Evolutionary conservation across 1,140 invertebrate species (phyloP).

Genomic region (Ceratina japonica): DNA sequence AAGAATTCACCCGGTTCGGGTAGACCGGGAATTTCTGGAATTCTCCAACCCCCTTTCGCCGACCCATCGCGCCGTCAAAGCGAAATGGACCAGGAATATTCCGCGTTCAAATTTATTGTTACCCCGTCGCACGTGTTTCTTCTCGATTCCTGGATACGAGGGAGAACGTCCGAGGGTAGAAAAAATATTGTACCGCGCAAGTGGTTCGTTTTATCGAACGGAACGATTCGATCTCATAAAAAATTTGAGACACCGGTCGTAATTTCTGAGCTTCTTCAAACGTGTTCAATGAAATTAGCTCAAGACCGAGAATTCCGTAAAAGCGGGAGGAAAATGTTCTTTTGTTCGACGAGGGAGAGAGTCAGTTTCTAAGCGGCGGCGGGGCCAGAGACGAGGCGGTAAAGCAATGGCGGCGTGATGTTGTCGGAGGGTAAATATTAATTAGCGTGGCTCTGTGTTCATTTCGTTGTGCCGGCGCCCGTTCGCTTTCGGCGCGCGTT

Average conservation of each 20-base stretch:
- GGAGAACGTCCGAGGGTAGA: background rate
- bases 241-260: no score
- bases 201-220: no score
- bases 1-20: conserved; percentile 36
- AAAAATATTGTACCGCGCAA: no score
- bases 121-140: no score
- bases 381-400: background rate
- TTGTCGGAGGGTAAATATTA: conserved; percentile 78
- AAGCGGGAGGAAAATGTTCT: no score
- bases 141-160: background rate
- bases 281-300: no score
- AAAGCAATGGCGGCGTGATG: conserved; percentile 69
- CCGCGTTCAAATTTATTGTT: conserved; percentile 3
- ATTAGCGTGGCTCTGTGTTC: conserved; percentile 74
- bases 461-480: conserved; percentile 64
- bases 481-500: conserved; percentile 44
- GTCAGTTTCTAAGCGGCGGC: no score
- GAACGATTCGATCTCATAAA: no score
- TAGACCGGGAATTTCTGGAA: conserved; percentile 40
- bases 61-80: conserved; percentile 14
- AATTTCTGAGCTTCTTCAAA: no score
- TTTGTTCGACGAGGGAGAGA: no score
- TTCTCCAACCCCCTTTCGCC: conserved; percentile 14
- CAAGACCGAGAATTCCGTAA: no score
- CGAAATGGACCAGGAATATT: conserved; percentile 14